Evolutionary conservation across 2,888 invertebrate species (phyloP), one percentile per base, ranked within the genome.

Genomic region (Philaethria dido): DNA sequence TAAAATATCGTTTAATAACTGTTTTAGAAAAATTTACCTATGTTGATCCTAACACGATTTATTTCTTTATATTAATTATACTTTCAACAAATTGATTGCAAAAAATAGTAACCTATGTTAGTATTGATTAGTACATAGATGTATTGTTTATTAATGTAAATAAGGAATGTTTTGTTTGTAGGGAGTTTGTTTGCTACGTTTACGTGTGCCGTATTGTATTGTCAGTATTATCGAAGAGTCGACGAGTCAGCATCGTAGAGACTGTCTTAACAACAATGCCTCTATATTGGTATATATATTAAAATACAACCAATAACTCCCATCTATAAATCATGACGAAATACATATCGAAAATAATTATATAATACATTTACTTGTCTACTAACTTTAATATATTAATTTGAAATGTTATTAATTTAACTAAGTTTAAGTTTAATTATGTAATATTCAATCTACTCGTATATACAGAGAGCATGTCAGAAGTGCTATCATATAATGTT

Each of bases 21-120:
- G 88, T 92, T 92, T 92, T 92, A 92, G 92, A 92, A 88, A 92
- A 92, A 92, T 92, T 89, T 92, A 92, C 92, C 91, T 92, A 85
- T 84, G 92, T 92, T 92, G 82, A 88, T 86, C 80, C 83, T 86
- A 83, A 83, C 84, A 87, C 82, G 77, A 83, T 89, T 91, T 84
- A 76, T 88, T 90, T 90, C 82, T 80, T 79, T 77, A 80, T 80
- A 80, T 57, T 47, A 47, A 45, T 39, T 39, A 39, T 81, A 78
- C 81, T 79, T 85, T 72, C 85, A 85, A 86, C 80, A 81, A 81
- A 81, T 84, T 85, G 80, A 84, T 86, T 82, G 82, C 85, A 81
- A 83, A 82, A 62, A 78, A 79, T 33, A 52, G 16, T 33, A 16
- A 33, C 16, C 29, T 52, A 52, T 33, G 29, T 33, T 16, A 52